Evolutionary conservation across 2,113 vertebrate species (phyloP).

Genomic region (Cairina moschata): DNA sequence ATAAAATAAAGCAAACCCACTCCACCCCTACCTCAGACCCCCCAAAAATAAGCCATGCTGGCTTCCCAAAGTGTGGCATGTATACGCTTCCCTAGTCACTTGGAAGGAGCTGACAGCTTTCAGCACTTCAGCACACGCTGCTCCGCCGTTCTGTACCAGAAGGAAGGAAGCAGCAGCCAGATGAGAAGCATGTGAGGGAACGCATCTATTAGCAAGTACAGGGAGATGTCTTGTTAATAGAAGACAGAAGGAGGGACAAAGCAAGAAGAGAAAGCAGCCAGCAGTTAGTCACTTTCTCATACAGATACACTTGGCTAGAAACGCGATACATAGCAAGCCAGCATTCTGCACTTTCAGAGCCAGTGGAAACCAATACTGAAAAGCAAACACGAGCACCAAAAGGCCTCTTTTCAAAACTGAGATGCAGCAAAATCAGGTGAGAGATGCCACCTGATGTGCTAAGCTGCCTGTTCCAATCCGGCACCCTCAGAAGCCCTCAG

Average conservation of each 20-base stretch:
- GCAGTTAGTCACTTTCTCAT: slow-evolving; percentile 62
- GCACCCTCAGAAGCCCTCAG: neutral
- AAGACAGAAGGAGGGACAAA: slow-evolving; percentile 65
- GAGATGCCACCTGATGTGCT: neutral
- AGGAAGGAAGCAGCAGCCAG: slow-evolving; percentile 55
- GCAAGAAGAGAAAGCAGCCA: slow-evolving; percentile 47
- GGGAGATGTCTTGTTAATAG: slow-evolving; percentile 61
- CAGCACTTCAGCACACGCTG: slow-evolving; percentile 53
- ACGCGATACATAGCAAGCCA: neutral
- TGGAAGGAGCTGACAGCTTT: slow-evolving; percentile 53
- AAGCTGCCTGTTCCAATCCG: neutral
- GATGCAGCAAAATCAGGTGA: neutral
- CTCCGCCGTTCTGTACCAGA: slow-evolving; percentile 28
- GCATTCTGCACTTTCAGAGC: neutral
- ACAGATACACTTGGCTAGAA: slow-evolving; percentile 36
- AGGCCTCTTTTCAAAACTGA: neutral
- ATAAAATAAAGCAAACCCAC: neutral
- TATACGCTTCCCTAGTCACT: neutral
- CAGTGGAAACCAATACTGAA: slow-evolving; percentile 12
- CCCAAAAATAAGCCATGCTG: neutral
- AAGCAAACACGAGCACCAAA: neutral
- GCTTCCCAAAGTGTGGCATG: neutral
- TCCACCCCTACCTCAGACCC: too few relatives aligned
- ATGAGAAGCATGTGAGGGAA: slow-evolving; percentile 63
- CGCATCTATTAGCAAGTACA: slow-evolving; percentile 59